Evolutionary conservation across 2,888 invertebrate species (phyloP), one percentile per base, ranked within the genome.

Genomic region (Melieria picta): DNA sequence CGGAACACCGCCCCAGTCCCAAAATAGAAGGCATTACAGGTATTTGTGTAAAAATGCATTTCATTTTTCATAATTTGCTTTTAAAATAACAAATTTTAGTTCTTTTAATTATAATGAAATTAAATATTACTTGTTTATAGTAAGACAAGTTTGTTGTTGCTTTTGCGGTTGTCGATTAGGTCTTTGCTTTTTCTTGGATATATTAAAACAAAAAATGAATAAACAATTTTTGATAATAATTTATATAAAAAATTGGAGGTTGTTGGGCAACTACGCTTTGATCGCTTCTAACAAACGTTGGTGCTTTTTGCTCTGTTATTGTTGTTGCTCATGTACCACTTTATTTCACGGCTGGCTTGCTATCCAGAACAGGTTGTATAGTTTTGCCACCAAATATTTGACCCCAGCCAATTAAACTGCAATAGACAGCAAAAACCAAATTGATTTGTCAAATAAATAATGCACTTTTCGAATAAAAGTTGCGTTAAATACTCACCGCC

Each of bases 351-450:
- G 55, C 42, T 5, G 71, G 71, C 72, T 81, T 78, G 71, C 80
- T 77, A 73, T 81, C 80, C 56, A 79, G 73, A 68, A 85, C 83
- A 69, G 98, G 98, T 83, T 95, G 94, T 83, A 99, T 97, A 79
- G 97, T 97, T 85, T 95, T 94, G 79, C 99, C 99, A 85, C 97
- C 95, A 88, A 97, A 93, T 88, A 99, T 99, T 88, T 98, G 97
- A 80, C 99, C 99, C 99, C 99, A 99, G 80, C 99, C 99, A 86
- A 99, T 99, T 85, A 99, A 92, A 88, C 94, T 94, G 89, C 1
- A 47, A 47, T 11, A n/a, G 47, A 64, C 43, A 52, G 57, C 16
- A 4, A 48, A 68, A 55, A 11, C 42, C 47, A 69, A 45, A 65
- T n/a, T 65, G 46, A 55, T 57, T 65, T 48, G 52, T 52, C 30